phyloP scores from a whole-genome alignment of 2,888 invertebrate species.

The Notodonta dromedarius region DNA sequence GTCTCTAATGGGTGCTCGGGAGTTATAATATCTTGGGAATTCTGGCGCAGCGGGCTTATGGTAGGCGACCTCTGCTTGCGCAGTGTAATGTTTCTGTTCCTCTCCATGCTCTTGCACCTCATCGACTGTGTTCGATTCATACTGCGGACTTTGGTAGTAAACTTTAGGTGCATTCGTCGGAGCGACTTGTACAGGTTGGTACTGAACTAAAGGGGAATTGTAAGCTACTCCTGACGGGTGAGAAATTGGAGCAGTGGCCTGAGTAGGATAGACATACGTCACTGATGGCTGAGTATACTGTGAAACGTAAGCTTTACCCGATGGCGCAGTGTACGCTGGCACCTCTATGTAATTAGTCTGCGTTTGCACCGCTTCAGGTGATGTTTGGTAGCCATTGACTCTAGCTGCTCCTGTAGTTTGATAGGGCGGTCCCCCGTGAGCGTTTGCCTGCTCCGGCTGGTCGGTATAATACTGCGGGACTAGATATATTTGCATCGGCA shows the following conservation, averaged over 20 bases:
- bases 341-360: constrained; percentile 66
- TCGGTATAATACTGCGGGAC: constrained; percentile 74
- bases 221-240: constrained; percentile 58
- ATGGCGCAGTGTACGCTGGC: constrained; percentile 59
- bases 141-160: constrained; percentile 58
- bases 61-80: constrained; percentile 58
- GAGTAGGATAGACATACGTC: constrained; percentile 61
- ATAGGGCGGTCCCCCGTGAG: constrained; percentile 53
- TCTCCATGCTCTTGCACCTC: constrained; percentile 56
- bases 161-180: constrained; percentile 55
- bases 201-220: constrained; percentile 64
- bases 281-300: constrained; percentile 53
- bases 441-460: constrained; percentile 46
- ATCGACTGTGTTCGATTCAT: constrained; percentile 61
- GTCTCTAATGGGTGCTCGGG: constrained; percentile 59
- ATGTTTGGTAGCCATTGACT: constrained; percentile 48
- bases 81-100: constrained; percentile 56
- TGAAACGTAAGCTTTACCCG: constrained; percentile 60
- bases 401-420: constrained; percentile 41
- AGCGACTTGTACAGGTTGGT: constrained; percentile 51
- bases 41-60: constrained; percentile 46
- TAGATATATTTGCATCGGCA: constrained; percentile 78
- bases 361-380: constrained; percentile 57
- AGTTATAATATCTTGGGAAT: constrained; percentile 65
- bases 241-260: constrained; percentile 53